Evolutionary conservation across 2,888 invertebrate genomes (phyloP).

Genomic region (Carabus problematicus): DNA sequence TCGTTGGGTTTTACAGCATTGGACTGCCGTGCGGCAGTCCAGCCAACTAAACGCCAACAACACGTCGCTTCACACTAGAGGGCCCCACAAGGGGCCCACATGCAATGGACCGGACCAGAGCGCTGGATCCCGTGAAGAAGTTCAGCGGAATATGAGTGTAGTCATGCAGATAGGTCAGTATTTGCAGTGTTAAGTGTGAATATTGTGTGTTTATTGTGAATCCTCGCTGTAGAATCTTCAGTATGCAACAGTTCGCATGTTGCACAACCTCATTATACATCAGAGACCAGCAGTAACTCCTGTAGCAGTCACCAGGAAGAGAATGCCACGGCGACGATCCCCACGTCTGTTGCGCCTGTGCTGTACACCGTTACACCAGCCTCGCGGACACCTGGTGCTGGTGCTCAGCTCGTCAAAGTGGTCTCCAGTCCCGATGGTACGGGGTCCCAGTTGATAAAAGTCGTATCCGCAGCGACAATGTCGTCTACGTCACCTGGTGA

Average conservation of each 20-base stretch:
- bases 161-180: conserved; percentile 35
- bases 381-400: conserved; percentile 31
- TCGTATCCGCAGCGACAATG: conserved; percentile 49
- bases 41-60: conserved; percentile 6
- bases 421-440: conserved; percentile 25
- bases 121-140: background rate
- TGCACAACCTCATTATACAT: background rate
- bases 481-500: background rate
- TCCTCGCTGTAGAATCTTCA: background rate
- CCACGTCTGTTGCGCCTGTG: conserved; percentile 23
- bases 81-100: conserved; percentile 33
- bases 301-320: conserved; percentile 16
- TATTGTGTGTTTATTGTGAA: background rate
- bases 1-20: conserved; percentile 9
- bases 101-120: conserved; percentile 24
- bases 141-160: conserved; percentile 11
- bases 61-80: conserved; percentile 24
- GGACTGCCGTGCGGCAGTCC: conserved; percentile 31
- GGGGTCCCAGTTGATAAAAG: conserved; percentile 30
- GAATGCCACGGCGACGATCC: background rate
- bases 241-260: conserved; percentile 2
- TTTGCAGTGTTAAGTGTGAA: no score
- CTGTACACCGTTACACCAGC: conserved; percentile 37
- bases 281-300: background rate
- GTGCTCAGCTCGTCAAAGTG: conserved; percentile 39